These are phyloP conservation scores for Hypotaenidia okinawae DNA, from an alignment of 2,797 vertebrate genomes.

Conservation along the genomic window DNA sequence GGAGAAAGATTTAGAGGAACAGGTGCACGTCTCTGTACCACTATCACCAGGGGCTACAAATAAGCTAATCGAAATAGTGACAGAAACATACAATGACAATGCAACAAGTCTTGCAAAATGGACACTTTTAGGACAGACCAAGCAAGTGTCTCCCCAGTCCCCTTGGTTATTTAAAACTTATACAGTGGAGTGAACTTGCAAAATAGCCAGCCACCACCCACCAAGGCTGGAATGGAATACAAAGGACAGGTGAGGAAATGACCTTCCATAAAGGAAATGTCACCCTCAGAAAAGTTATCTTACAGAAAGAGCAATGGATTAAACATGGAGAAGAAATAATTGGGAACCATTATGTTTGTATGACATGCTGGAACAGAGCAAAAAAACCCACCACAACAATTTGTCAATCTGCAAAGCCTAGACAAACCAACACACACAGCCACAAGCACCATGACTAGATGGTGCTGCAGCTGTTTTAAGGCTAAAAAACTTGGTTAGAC, in stretches of 20 bases:
- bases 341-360: background rate
- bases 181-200: background rate
- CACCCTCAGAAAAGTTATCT: background rate
- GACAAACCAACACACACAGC: background rate
- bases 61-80: conserved; percentile 21
- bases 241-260: background rate
- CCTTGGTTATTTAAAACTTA: background rate
- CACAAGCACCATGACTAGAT: background rate
- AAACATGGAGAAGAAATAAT: background rate
- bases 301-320: background rate
- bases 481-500: background rate
- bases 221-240: background rate
- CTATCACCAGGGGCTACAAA: conserved; percentile 11
- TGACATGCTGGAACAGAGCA: background rate
- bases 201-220: background rate
- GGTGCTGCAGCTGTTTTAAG: background rate
- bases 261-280: background rate
- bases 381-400: background rate
- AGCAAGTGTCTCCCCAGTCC: background rate
- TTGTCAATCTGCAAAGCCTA: background rate
- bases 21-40: conserved; percentile 26
- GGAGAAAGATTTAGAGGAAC: conserved; percentile 60
- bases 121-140: background rate
- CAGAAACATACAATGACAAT: background rate
- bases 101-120: background rate